Percentiles rank a stretch among this genome's conserved stretches.
phyloP scores from a whole-genome alignment of 1,140 invertebrate species.

The Augochlora pura region DNA sequence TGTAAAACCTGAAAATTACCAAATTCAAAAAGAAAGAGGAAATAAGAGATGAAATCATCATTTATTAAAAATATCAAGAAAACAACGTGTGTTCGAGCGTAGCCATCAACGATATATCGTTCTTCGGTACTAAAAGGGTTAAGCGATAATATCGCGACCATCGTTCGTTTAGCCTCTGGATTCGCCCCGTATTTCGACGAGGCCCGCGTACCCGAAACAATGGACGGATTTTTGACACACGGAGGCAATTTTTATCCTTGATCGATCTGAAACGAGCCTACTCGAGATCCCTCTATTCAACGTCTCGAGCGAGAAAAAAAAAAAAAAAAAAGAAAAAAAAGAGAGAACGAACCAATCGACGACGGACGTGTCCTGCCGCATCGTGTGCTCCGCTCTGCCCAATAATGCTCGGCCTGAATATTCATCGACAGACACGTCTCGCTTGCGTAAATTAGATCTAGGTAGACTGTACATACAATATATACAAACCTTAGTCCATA shows the following conservation, averaged over 20 bases:
- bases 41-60: too few species aligned
- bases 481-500: constrained; percentile 15
- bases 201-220: not conserved
- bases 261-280: not conserved
- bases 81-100: too few species aligned
- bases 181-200: not conserved
- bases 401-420: constrained; percentile 27
- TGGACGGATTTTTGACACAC: not conserved
- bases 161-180: not conserved
- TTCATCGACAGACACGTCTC: constrained; percentile 37
- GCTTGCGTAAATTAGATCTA: constrained; percentile 42
- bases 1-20: too few species aligned
- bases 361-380: constrained; percentile 29
- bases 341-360: constrained; percentile 10
- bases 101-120: too few species aligned
- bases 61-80: too few species aligned
- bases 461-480: constrained; percentile 24
- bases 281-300: not conserved
- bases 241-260: too few species aligned
- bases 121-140: too few species aligned
- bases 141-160: not conserved
- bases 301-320: not conserved
- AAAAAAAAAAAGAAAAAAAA: too few species aligned
- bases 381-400: constrained; percentile 22
- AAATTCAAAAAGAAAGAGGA: too few species aligned